Evolutionary conservation across 2,113 vertebrate species (phyloP), one percentile per base, ranked within the genome.

Genomic region (Suricata suricatta): DNA sequence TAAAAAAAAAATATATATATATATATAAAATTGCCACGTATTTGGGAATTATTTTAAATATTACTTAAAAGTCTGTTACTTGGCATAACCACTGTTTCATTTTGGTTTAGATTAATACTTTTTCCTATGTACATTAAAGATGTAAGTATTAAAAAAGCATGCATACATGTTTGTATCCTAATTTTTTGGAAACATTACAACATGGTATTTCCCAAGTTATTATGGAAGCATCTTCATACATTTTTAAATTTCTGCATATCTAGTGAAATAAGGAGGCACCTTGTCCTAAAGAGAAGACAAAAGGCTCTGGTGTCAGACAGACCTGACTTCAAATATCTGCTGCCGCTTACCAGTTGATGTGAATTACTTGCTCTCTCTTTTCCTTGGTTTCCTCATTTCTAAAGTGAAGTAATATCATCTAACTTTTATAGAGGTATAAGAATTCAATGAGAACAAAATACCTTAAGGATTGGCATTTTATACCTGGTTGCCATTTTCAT

Each of bases 31-130:
- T 5, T 38, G 6, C 50, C 47, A 76, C 29, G 7, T 23, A 54
- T 69, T 94, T 92, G 19, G 60, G 66, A 90, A 72, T 77, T 87
- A 12, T 81, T 79, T 94, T 74, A 69, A 95, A 72, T 44, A 2
- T n/a, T 76, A 66, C 27, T 57, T 66, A 44, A 69, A 63, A 71
- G 50, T 57, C 14, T 15, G 16, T 44, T 19, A 47, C 19, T 95
- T 38, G 63, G 4, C 8, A 15, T 19, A 64, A 90, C 16, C 54
- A 44, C 21, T 35, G 5, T 72, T 7, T 44, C 27, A 17, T 38
- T 54, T 71, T n/a, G n/a, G 13, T 79, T 68, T 72, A 72, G 60
- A 93, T 64, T 25, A 50, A 52, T 66, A 66, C 29, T 50, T 90
- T 79, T 64, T 50, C 68, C 50, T 41, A 4, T 6, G 10, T 76